Evolutionary conservation across 2,797 vertebrate species (phyloP), one percentile per base, ranked within the genome.

Genomic region (Jordanella pulchra): DNA sequence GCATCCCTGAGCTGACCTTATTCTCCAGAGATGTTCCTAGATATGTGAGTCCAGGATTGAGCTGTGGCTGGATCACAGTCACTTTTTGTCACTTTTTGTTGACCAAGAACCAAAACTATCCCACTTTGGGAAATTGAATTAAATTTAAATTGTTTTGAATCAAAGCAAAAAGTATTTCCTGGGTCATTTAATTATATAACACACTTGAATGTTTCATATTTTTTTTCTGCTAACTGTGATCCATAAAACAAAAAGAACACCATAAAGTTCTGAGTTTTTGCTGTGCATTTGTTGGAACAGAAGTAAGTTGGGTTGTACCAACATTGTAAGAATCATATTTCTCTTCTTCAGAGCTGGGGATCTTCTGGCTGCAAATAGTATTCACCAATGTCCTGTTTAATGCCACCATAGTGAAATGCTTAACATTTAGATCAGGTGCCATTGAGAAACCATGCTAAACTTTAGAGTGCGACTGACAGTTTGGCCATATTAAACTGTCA

Each of bases 381-480:
- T 73, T 64, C 65, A 63, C 67, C 72, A 75, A 54, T 0, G 1
- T 71, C 58, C 69, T 76, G 58, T 32, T 79, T 77, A 64, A 72
- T 64, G 76, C 74, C 71, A 72, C 69, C 68, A 70, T 35, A 81
- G 65, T 68, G 76, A 81, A 74, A 82, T 71, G 51, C n/a, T 75
- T 58, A 84, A 77, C 72, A 77, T 56, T 69, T 72, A 69, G 73
- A 84, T 82, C 79, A 83, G 61, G 71, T 66, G 67, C 60, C 75
- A 77, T 54, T 73, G 78, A 86, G 64, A 65, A 76, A 69, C 71
- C 69, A 70, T 79, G 66, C 75, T 60, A 47, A 80, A 60, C 71
- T 17, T 32, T 28, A 54, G 72, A 76, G 78, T 32, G 44, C 47
- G 56, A 48, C 67, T 73, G 69, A 73, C 47, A 35, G 76, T 65